Evolutionary conservation across 2,888 invertebrate species (phyloP).

Genomic region (Phalangium opilio): DNA sequence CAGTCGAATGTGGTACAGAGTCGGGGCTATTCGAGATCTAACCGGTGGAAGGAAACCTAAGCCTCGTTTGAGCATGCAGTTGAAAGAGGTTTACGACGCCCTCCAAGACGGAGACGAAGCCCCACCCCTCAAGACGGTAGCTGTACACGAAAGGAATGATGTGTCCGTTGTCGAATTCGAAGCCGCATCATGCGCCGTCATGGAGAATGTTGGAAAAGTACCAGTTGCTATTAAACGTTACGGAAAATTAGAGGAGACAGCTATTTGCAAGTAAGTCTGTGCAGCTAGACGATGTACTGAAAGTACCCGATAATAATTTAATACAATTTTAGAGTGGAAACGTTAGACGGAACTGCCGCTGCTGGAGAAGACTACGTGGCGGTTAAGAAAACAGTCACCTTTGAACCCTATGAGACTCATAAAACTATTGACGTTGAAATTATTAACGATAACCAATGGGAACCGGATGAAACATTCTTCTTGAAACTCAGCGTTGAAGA

Average conservation of each 20-base stretch:
- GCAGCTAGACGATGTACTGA: no score
- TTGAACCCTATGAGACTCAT: conserved; percentile 37
- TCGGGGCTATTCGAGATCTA: conserved; percentile 38
- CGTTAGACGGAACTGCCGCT: conserved; percentile 42
- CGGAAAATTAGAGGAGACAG: conserved; percentile 34
- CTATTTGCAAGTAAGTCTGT: conserved; percentile 34
- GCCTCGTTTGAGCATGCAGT: conserved; percentile 34
- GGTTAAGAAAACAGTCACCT: conserved; percentile 37
- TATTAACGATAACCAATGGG: conserved; percentile 43
- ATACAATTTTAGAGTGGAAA: conserved; percentile 40
- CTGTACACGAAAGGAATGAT: conserved; percentile 16
- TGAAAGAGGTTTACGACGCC: conserved; percentile 36
- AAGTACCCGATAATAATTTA: no score
- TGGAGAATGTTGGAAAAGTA: conserved; percentile 36
- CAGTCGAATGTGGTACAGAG: conserved; percentile 42
- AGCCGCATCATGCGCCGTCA: conserved; percentile 38
- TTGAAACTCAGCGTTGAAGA: conserved; percentile 34
- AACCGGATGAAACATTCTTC: conserved; percentile 45
- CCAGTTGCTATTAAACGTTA: conserved; percentile 33
- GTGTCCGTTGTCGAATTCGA: conserved; percentile 39
- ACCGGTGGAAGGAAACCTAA: conserved; percentile 36
- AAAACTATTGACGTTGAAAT: conserved; percentile 37
- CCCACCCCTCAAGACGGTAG: conserved; percentile 1
- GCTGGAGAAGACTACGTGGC: conserved; percentile 40
- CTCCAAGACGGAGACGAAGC: conserved; percentile 32